A percentile compares a stretch with the other conserved stretches of the same genome.
phyloP scores from a whole-genome alignment of 2,797 vertebrate genomes.

The Macropodus opercularis region DNA sequence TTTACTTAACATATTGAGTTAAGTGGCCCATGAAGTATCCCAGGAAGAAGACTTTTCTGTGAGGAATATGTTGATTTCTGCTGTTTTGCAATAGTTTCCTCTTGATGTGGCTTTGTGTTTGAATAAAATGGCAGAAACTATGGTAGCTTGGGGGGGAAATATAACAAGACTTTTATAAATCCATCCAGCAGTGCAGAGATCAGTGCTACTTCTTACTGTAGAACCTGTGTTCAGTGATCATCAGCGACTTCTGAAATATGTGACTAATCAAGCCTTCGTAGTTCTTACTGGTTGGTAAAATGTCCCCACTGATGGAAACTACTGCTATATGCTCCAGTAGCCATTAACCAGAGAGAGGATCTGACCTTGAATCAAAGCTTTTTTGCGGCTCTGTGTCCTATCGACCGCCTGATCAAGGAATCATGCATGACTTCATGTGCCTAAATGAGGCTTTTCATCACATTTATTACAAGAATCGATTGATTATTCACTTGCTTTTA shows the following conservation, averaged over 20 bases:
- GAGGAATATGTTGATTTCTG: too few relatives aligned
- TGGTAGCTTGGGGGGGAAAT: too few relatives aligned
- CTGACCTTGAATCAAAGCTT: constrained; percentile 53
- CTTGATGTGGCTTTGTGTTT: too few relatives aligned
- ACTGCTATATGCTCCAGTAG: constrained; percentile 23
- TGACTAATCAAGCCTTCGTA: constrained; percentile 23
- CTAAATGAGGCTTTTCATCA: constrained; percentile 19
- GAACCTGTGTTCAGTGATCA: neutral
- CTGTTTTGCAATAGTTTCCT: too few relatives aligned
- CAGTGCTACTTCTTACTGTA: neutral
- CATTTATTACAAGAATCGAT: neutral
- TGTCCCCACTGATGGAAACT: constrained; percentile 35
- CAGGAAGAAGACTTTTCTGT: too few relatives aligned
- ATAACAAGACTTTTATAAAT: too few relatives aligned
- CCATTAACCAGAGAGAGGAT: constrained; percentile 44
- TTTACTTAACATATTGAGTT: too few relatives aligned
- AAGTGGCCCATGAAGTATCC: too few relatives aligned
- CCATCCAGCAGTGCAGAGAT: too few relatives aligned
- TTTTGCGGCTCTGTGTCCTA: constrained; percentile 39
- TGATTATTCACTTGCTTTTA: constrained; percentile 18
- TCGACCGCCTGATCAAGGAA: constrained; percentile 26
- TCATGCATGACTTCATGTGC: constrained; percentile 3
- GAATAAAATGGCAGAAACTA: too few relatives aligned
- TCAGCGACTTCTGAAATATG: constrained; percentile 11
- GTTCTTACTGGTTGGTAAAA: constrained; percentile 25